A percentile compares a stretch with the other conserved stretches of the same genome.
Evolutionary conservation across 64 coral and sea anemone species (phyloP).

Genomic region (Actinia tenebrosa): DNA sequence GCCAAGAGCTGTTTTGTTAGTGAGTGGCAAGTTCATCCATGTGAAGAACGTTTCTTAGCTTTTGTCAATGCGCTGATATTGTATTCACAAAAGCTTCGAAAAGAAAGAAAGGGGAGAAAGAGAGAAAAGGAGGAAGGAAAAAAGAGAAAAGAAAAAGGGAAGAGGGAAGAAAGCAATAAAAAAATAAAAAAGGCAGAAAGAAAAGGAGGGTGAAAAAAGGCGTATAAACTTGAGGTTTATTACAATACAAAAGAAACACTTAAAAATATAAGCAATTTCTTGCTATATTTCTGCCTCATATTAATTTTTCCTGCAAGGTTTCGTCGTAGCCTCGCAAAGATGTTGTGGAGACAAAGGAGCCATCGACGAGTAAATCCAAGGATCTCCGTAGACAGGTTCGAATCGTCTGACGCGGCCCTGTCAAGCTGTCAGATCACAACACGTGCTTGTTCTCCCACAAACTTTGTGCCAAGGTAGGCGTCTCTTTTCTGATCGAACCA

Average conservation of each 20-base stretch:
- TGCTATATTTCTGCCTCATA: background rate
- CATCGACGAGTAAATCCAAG: background rate
- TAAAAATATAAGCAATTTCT: background rate
- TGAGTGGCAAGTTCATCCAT: too few relatives aligned
- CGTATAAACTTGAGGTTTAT: too few relatives aligned
- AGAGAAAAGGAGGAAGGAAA: background rate
- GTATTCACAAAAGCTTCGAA: background rate
- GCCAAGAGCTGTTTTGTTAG: too few relatives aligned
- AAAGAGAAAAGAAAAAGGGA: too few relatives aligned
- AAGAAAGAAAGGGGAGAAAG: background rate
- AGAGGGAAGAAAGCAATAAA: too few relatives aligned
- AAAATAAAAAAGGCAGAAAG: too few relatives aligned
- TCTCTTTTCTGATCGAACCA: too few relatives aligned
- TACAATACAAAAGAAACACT: too few relatives aligned
- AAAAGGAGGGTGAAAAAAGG: too few relatives aligned
- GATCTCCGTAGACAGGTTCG: background rate
- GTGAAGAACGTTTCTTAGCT: background rate
- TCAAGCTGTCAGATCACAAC: background rate
- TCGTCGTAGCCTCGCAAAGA: background rate
- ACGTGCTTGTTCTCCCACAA: background rate
- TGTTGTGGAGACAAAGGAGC: background rate
- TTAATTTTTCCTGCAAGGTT: background rate
- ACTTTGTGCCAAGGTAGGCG: slow-evolving; percentile 1
- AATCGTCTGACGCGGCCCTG: background rate
- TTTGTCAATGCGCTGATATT: background rate